Evolutionary conservation across 1,140 invertebrate species (phyloP), one percentile per base, ranked within the genome.

Genomic region (Goniozus legneri): DNA sequence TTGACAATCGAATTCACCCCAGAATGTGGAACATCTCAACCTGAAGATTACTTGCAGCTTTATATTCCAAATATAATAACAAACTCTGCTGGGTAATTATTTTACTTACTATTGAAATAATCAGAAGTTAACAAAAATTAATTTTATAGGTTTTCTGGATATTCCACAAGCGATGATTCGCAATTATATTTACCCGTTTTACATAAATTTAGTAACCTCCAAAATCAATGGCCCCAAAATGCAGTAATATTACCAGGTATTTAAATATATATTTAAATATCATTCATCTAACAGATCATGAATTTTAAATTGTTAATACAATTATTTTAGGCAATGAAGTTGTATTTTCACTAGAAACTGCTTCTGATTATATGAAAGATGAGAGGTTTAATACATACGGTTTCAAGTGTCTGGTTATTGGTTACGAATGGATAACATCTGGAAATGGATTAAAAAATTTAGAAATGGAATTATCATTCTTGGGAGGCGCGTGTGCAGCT

Each of bases 291-390:
- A 37, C 19, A n/a, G n/a, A n/a, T n/a, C n/a, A 27, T 27, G 24
- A 27, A 27, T 27, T 27, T 6, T 10, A 4, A 27, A 6, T 27
- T 27, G 24, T 27, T 27, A 4, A 27, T 27, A 27, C 24, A 27
- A 27, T 6, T 27, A 27, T 52, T 59, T 50, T 60, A 75, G 95
- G 95, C 15, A 93, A 96, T 71, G 91, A 96, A 77, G 86, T 97
- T 0, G 82, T 95, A 54, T 96, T 98, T 69, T 95, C 92, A 0
- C 64, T 98, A 62, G 94, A 97, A 76, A 97, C 94, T 1, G 92
- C 95, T 0, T 92, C 94, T 0, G 89, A 97, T 74, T 97, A 97
- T 75, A 83, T 95, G 47, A 92, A 92, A 66, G 92, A 95, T 77
- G 94, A 95, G 39, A 86, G 88, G 60, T 82, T 84, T 3, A 79